phyloP scores from a whole-genome alignment of 2,888 invertebrate genomes.

The Ormyrus labotus region DNA sequence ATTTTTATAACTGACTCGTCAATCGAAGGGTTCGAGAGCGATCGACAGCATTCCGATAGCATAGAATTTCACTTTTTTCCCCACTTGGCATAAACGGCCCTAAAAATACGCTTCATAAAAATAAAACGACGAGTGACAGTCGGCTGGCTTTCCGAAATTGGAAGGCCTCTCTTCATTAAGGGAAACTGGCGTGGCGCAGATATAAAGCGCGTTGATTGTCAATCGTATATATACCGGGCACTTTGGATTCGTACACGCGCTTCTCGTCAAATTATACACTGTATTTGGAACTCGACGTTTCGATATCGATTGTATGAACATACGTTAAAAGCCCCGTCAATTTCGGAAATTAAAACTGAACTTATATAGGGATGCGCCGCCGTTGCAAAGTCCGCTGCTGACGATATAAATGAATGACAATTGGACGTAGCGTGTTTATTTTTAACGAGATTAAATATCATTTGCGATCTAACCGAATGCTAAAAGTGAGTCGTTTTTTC shows the following conservation, averaged over 20 bases:
- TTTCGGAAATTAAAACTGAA: conserved; percentile 33
- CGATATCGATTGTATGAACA: conserved; percentile 34
- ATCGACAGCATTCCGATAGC: conserved; percentile 16
- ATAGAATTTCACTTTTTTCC: too few species aligned
- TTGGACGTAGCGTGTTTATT: conserved; percentile 17
- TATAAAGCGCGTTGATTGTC: conserved; percentile 24
- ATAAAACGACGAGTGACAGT: not conserved
- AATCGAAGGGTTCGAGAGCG: not conserved
- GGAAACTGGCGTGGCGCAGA: conserved; percentile 10
- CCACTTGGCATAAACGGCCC: too few species aligned
- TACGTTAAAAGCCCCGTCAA: conserved; percentile 48
- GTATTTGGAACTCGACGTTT: conserved; percentile 30
- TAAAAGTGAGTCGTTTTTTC: too few species aligned
- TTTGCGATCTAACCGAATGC: not conserved
- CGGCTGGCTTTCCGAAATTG: not conserved
- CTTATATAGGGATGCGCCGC: not conserved
- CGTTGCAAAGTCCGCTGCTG: not conserved
- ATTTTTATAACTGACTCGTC: conserved; percentile 20
- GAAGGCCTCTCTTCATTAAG: conserved; percentile 19
- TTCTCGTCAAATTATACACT: conserved; percentile 45
- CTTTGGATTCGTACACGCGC: conserved; percentile 10
- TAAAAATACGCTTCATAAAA: too few species aligned
- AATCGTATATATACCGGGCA: not conserved
- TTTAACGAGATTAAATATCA: conserved; percentile 36
- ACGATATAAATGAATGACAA: not conserved